Percentiles rank a stretch among this genome's conserved stretches.
phyloP scores from a whole-genome alignment of 2,113 vertebrate species.

The Neotragus moschatus region DNA sequence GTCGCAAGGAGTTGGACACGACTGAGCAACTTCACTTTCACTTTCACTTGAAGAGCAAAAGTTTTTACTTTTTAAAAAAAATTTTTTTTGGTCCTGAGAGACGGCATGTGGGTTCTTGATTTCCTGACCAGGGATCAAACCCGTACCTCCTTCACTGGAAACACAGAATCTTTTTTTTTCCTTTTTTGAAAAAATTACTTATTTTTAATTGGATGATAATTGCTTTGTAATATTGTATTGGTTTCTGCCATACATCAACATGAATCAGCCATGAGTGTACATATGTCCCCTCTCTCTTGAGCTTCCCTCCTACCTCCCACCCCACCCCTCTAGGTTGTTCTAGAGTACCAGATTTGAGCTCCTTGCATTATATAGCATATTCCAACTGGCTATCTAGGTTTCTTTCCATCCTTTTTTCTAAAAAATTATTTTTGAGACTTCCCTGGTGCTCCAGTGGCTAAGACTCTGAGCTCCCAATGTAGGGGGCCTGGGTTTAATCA shows the following conservation, averaged over 20 bases:
- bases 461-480: background rate
- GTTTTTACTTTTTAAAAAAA: fast-evolving
- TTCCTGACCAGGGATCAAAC: background rate
- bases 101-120: background rate
- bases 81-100: background rate
- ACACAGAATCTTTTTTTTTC: background rate
- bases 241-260: background rate
- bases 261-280: background rate
- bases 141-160: background rate
- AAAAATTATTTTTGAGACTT: background rate
- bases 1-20: too few relatives aligned
- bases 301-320: background rate
- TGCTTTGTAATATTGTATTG: background rate
- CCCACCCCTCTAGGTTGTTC: background rate
- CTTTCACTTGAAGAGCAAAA: background rate
- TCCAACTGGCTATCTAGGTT: background rate
- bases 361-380: background rate
- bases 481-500: background rate
- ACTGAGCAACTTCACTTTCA: too few relatives aligned
- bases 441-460: background rate
- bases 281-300: background rate
- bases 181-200: background rate
- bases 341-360: background rate
- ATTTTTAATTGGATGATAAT: background rate
- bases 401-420: background rate